phyloP scores from a whole-genome alignment of 1,140 invertebrate species.

The Augochlora pura region DNA sequence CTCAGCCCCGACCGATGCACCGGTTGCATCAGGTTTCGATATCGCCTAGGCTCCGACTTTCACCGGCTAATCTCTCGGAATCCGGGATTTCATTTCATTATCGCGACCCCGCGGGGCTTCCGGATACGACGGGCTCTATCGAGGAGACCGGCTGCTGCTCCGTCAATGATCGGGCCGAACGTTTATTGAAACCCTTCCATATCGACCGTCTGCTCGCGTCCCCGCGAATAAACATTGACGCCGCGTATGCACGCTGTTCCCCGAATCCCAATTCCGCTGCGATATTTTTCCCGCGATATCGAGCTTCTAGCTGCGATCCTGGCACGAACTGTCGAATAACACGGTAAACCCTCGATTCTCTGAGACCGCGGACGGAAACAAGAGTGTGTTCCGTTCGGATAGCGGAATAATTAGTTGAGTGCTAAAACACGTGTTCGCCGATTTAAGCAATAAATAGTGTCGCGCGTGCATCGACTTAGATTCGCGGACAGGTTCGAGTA shows the following conservation, averaged over 20 bases:
- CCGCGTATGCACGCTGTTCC: neutral
- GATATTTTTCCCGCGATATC: neutral
- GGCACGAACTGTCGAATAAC: too few species aligned
- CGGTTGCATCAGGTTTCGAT: conserved; percentile 35
- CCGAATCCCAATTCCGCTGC: neutral
- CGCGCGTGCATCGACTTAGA: too few species aligned
- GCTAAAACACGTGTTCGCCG: too few species aligned
- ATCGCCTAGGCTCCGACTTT: conserved; percentile 14
- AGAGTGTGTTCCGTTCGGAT: too few species aligned
- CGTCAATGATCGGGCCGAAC: conserved; percentile 34
- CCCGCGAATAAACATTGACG: neutral
- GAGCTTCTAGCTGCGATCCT: too few species aligned
- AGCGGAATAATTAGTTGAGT: too few species aligned
- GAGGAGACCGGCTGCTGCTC: neutral
- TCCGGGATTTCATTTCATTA: conserved; percentile 54
- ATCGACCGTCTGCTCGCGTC: neutral
- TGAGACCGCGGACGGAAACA: too few species aligned
- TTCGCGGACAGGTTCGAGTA: too few species aligned
- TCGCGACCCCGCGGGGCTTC: conserved; percentile 32
- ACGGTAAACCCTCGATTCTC: too few species aligned
- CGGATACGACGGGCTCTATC: conserved; percentile 5
- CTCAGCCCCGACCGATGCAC: conserved; percentile 3
- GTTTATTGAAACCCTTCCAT: conserved; percentile 27
- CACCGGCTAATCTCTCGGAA: conserved; percentile 34
- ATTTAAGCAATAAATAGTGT: too few species aligned